A percentile compares a stretch with the other conserved stretches of the same genome.
These are phyloP conservation scores for Proteles cristata DNA, from an alignment of 2,113 vertebrate species.

Conservation along the genomic window DNA sequence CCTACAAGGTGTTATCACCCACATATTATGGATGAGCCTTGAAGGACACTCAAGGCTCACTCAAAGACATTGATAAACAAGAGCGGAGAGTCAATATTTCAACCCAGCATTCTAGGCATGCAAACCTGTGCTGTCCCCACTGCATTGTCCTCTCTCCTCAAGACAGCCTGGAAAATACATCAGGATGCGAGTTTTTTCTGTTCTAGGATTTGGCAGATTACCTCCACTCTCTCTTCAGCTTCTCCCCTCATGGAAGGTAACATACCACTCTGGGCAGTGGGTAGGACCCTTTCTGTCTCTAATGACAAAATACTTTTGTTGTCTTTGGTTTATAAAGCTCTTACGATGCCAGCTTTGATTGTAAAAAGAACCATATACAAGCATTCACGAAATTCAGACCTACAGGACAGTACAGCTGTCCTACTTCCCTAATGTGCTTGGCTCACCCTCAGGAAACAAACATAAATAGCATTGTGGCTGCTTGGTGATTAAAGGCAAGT, in stretches of 20 bases:
- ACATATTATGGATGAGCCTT: neutral
- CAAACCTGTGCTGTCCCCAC: neutral
- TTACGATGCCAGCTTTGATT: neutral
- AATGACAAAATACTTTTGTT: slow-evolving; percentile 1
- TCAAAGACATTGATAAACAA: neutral
- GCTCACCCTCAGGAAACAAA: slow-evolving; percentile 62
- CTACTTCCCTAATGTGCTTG: slow-evolving; percentile 41
- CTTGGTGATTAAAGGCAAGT: slow-evolving; percentile 59
- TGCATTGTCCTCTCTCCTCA: neutral
- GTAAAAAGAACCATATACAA: neutral
- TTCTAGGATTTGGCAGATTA: neutral
- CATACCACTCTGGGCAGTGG: neutral
- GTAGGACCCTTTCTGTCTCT: neutral
- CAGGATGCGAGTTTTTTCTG: neutral
- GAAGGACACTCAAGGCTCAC: neutral
- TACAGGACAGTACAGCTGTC: slow-evolving; percentile 15
- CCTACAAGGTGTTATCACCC: neutral
- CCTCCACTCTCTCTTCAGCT: neutral
- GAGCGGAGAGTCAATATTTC: neutral
- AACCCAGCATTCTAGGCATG: neutral
- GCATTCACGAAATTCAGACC: slow-evolving; percentile 5
- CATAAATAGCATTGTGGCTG: slow-evolving; percentile 56
- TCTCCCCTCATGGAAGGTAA: neutral
- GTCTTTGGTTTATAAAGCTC: neutral
- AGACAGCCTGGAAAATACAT: neutral